Base-by-base conservation (phyloP, 2,888 invertebrate genomes). In the Rhamnusium bicolor region DNA sequence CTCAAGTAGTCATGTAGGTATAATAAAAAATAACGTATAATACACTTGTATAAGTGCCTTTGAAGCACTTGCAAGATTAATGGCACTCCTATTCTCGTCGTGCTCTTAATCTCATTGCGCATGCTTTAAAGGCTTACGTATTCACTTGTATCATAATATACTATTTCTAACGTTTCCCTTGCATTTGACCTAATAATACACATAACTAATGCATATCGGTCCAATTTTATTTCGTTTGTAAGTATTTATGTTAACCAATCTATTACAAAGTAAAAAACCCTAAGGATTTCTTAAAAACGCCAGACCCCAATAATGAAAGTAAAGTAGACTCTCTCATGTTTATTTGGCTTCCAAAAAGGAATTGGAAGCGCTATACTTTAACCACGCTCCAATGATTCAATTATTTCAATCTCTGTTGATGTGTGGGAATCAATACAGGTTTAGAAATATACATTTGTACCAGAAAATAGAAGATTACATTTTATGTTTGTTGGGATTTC, bases 271-370 rank as follows among this genome's bases (percentile, higher is more conserved):
- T 40, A 4, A 40, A 40, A 40, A 40, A 40, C 1, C n/a, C 4
- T 0, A 4, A 1, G 40, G 40, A 40, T 40, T 40, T n/a, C 12
- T 40, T n/a, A 5, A n/a, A 40, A 4, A n/a, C n/a, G 40, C 40
- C 40, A 40, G 40, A 40, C 40, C 12, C 3, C n/a, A 4, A n/a
- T 40, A 40, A 40, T n/a, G 40, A 32, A 16, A 32, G 58, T 2
- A 58, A 16, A 58, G 58, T 58, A 8, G 29, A 14, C 32, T 29
- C 29, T 19, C 32, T 27, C 27, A 58, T 29, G 58, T 58, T 58
- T 58, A 58, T 40, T 58, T 29, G 58, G 29, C 58, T 58, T 29
- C 58, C 58, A 27, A 4, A 29, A 58, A 58, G 14, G 58, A 58
- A 40, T 40, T 40, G 40, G n/a, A 40, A n/a, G n/a, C 12, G 40